Base-by-base conservation (phyloP, 2,888 invertebrate genomes). In the Aromia moschata region DNA sequence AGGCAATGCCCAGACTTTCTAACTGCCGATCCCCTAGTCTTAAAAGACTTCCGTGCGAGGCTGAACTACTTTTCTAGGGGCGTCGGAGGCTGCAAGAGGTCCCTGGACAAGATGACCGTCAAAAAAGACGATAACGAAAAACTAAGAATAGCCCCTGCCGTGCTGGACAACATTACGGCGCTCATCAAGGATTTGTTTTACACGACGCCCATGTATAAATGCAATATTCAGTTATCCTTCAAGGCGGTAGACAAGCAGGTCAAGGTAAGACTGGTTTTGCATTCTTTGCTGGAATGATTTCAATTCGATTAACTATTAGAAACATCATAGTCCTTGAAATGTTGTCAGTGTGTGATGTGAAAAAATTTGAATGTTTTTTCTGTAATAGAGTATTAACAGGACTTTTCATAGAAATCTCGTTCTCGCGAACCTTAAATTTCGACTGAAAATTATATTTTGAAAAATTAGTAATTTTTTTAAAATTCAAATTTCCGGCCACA, bases 141-240 rank as follows among this genome's bases (percentile, higher is more conserved):
- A 87, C 89, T 81, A 76, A 91, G 61, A 90, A 90, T 83, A 81
- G 96, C 96, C 9, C 83, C 96, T 40, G 93, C 92, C 79, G 93
- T 96, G 3, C 93, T 96, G 51, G 92, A 92, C 44, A 98, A 98
- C 80, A 96, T 98, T 64, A 95, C 94, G 76, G 87, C 90, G 0
- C 84, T 98, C 43, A 95, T 98, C 65, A 92, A 94, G 78, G 98
- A 98, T 82, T 84, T 98, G 67, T 97, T 98, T 83, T 93, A 96
- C 79, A 90, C 91, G 56, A 96, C 97, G 10, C 98, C 98, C 3
- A 90, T 93, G 71, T 97, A 93, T 81, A 96, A 96, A 78, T 91
- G 91, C 72, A 86, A 86, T 69, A 86, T 94, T 58, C 87, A 88
- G 62, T 84, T 94, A 49, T 94, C 94, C 17, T 94, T 90, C 86